Evolutionary conservation across 2,888 invertebrate genomes (phyloP).

Genomic region (Iphiclides podalirius): DNA sequence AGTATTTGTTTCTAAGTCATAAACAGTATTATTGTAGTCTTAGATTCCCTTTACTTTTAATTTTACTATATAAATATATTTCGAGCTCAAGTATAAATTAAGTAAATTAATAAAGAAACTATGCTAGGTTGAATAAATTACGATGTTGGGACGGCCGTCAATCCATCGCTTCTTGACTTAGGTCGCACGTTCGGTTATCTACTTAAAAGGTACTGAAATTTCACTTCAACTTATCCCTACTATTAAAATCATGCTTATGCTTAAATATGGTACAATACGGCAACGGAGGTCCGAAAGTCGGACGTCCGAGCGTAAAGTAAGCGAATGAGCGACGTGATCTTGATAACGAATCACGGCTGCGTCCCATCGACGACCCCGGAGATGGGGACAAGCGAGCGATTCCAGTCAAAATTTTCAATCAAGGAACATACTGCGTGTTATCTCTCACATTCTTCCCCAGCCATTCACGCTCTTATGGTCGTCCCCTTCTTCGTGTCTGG

Average conservation of each 20-base stretch:
- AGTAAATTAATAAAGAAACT: constrained; percentile 61
- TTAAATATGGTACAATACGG: constrained; percentile 78
- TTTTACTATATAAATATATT: constrained; percentile 69
- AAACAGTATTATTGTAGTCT: constrained; percentile 43
- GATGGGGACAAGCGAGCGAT: constrained; percentile 78
- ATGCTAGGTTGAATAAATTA: constrained; percentile 76
- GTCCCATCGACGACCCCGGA: constrained; percentile 66
- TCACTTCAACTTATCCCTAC: constrained; percentile 73
- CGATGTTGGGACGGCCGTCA: constrained; percentile 79
- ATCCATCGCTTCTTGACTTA: constrained; percentile 78
- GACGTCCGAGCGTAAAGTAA: constrained; percentile 72
- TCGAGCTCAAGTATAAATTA: constrained; percentile 68
- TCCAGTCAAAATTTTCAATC: constrained; percentile 49
- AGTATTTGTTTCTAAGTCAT: constrained; percentile 49
- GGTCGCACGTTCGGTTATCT: constrained; percentile 79
- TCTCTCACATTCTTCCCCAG: constrained; percentile 64
- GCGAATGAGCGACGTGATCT: constrained; percentile 77
- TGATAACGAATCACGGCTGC: constrained; percentile 74
- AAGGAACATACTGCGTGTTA: constrained; percentile 36
- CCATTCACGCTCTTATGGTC: constrained; percentile 68
- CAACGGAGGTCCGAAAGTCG: constrained; percentile 52
- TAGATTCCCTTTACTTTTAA: constrained; percentile 58
- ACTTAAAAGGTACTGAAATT: constrained; percentile 77
- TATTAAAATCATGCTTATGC: constrained; percentile 70
- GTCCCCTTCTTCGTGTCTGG: constrained; percentile 72